Percentiles rank a stretch among this genome's conserved stretches.
phyloP scores from a whole-genome alignment of 2,888 invertebrate species.

The Bugulina stolonifera region DNA sequence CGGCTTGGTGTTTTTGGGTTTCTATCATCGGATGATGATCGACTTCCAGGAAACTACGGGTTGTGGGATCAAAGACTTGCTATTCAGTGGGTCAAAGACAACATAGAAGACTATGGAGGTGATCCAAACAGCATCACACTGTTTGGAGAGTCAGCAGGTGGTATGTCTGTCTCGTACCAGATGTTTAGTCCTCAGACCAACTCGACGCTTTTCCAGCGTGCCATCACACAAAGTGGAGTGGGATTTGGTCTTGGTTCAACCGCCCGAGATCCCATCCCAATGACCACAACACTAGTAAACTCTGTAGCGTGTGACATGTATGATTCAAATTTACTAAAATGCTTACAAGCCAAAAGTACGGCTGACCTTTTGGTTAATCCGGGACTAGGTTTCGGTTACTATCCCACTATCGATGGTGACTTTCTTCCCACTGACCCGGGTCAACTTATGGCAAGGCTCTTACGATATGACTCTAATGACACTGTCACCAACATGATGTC shows the following conservation, averaged over 20 bases:
- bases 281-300: not conserved
- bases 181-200: slow-evolving; percentile 33
- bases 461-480: not conserved
- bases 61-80: slow-evolving; percentile 38
- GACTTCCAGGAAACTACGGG: slow-evolving; percentile 37
- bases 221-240: slow-evolving; percentile 29
- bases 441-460: not conserved
- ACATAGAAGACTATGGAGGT: slow-evolving; percentile 34
- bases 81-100: slow-evolving; percentile 36
- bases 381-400: not conserved
- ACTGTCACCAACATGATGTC: not conserved
- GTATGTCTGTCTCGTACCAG: slow-evolving; percentile 33
- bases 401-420: not conserved
- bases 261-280: not conserved
- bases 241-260: not conserved
- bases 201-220: slow-evolving; percentile 28
- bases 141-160: slow-evolving; percentile 39
- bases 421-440: not conserved
- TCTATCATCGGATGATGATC: slow-evolving; percentile 33
- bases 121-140: slow-evolving; percentile 34
- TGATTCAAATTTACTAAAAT: not conserved
- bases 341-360: not conserved
- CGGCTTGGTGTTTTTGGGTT: slow-evolving; percentile 37
- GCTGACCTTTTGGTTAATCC: not conserved
- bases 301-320: not conserved